Evolutionary conservation across 1,140 invertebrate genomes (phyloP).

Genomic region (Drosophila auraria): DNA sequence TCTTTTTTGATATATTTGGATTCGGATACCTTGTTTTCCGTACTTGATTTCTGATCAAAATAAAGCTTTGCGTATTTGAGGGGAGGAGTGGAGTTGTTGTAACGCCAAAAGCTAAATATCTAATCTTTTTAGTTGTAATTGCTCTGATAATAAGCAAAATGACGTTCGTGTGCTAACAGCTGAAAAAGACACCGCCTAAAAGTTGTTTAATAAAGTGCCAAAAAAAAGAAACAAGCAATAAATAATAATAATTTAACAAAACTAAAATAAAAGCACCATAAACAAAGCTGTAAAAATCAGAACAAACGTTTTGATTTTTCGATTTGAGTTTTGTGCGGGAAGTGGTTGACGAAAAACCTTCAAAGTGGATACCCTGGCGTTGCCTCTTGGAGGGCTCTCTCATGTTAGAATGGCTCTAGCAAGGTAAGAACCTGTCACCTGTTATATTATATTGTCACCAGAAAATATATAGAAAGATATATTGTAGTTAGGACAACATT

Average conservation of each 20-base stretch:
- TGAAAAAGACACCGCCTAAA: conserved; percentile 5
- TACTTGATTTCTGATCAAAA: background rate
- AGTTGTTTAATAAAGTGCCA: conserved; percentile 28
- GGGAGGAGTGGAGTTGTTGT: conserved; percentile 22
- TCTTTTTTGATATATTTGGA: conserved; percentile 1
- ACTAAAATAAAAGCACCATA: conserved; percentile 2
- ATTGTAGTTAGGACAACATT: background rate
- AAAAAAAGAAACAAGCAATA: conserved; percentile 14
- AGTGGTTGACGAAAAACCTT: conserved; percentile 55
- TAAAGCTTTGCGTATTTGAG: background rate
- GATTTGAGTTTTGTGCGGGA: conserved; percentile 52
- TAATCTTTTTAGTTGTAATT: background rate
- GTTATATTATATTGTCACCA: no score
- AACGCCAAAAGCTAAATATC: background rate
- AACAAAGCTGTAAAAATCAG: conserved; percentile 22
- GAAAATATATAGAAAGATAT: no score
- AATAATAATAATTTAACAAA: background rate
- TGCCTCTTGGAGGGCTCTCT: conserved; percentile 87
- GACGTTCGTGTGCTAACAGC: conserved; percentile 44
- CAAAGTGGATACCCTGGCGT: conserved; percentile 87
- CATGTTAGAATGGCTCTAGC: conserved; percentile 88
- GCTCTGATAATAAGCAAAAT: conserved; percentile 40
- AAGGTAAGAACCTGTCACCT: conserved; percentile 85
- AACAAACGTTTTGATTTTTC: conserved; percentile 32
- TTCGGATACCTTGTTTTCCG: conserved; percentile 5